phyloP scores from a whole-genome alignment of 2,888 invertebrate genomes.

The Cheilosia scutellata region DNA sequence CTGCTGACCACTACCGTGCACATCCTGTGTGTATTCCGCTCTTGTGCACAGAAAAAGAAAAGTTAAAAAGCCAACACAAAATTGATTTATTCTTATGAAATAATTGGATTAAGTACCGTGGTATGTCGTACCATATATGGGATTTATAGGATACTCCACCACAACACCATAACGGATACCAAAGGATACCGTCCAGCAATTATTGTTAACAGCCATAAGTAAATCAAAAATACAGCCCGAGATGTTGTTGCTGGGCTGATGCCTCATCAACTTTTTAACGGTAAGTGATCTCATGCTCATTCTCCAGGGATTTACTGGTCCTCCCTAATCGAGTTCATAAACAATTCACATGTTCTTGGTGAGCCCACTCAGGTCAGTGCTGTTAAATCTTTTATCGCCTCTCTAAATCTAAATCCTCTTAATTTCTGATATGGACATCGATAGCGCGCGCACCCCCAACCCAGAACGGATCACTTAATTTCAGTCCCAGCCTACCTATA shows the following conservation, averaged over 20 bases:
- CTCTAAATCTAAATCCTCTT: conserved; percentile 1
- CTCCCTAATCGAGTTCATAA: conserved; percentile 51
- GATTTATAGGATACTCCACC: conserved; percentile 69
- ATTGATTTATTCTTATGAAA: conserved; percentile 75
- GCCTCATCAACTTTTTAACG: conserved; percentile 59
- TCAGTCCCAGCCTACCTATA: neutral
- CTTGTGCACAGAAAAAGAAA: conserved; percentile 24
- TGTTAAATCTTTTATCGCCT: conserved; percentile 65
- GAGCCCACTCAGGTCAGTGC: conserved; percentile 22
- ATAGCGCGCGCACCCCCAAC: conserved; percentile 3
- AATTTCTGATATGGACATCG: neutral
- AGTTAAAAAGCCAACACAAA: conserved; percentile 70
- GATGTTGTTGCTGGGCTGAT: conserved; percentile 47
- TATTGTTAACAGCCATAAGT: conserved; percentile 53
- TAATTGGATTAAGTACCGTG: conserved; percentile 73
- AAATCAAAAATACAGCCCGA: conserved; percentile 51
- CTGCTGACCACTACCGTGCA: conserved; percentile 49
- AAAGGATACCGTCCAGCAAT: conserved; percentile 73
- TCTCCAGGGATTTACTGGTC: conserved; percentile 26
- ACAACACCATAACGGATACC: conserved; percentile 54
- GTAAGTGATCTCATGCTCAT: conserved; percentile 62
- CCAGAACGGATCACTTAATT: conserved; percentile 61
- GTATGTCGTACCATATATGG: conserved; percentile 60
- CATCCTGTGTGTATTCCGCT: conserved; percentile 30
- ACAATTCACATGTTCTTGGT: conserved; percentile 17